Percentiles rank a stretch among this genome's conserved stretches.
phyloP scores from a whole-genome alignment of 2,888 invertebrate species.

The Octonoba sinensis region DNA sequence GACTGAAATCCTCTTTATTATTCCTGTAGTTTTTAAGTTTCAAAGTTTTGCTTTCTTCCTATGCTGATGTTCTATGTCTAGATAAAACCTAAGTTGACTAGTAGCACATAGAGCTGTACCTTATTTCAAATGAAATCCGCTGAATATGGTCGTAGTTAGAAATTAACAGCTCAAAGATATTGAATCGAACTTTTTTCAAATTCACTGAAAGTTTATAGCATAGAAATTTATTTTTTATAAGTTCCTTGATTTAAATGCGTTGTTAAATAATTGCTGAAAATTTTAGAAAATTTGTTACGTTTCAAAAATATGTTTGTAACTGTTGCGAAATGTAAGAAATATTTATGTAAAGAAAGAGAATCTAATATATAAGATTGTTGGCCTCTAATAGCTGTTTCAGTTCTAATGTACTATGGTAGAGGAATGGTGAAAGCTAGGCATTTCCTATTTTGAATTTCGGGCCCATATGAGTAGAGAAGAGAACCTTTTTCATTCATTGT shows the following conservation, averaged over 20 bases:
- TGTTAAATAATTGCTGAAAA: slow-evolving; percentile 37
- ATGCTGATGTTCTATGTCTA: slow-evolving; percentile 25
- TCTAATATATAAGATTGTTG: slow-evolving; percentile 31
- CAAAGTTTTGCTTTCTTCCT: slow-evolving; percentile 1
- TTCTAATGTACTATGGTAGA: too few relatives aligned
- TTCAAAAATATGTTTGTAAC: slow-evolving; percentile 42
- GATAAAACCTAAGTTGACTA: slow-evolving; percentile 24
- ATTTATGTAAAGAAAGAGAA: slow-evolving; percentile 39
- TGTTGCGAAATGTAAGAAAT: slow-evolving; percentile 43
- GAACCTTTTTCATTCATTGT: too few relatives aligned
- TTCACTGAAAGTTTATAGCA: slow-evolving; percentile 28
- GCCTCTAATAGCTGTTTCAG: neutral
- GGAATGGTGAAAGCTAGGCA: too few relatives aligned
- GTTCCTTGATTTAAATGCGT: slow-evolving; percentile 43
- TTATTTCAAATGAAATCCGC: slow-evolving; percentile 15
- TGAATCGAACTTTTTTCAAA: slow-evolving; percentile 42
- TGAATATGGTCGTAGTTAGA: slow-evolving; percentile 36
- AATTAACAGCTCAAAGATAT: slow-evolving; percentile 36
- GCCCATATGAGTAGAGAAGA: too few relatives aligned
- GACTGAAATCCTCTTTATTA: slow-evolving; percentile 22
- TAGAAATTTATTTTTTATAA: slow-evolving; percentile 52
- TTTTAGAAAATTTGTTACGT: slow-evolving; percentile 39
- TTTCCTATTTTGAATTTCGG: too few relatives aligned
- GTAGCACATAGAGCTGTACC: slow-evolving; percentile 36
- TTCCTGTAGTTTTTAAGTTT: neutral